These are phyloP conservation scores for Brachionichthys hirsutus DNA, from an alignment of 2,113 vertebrate genomes.

Conservation along the genomic window DNA sequence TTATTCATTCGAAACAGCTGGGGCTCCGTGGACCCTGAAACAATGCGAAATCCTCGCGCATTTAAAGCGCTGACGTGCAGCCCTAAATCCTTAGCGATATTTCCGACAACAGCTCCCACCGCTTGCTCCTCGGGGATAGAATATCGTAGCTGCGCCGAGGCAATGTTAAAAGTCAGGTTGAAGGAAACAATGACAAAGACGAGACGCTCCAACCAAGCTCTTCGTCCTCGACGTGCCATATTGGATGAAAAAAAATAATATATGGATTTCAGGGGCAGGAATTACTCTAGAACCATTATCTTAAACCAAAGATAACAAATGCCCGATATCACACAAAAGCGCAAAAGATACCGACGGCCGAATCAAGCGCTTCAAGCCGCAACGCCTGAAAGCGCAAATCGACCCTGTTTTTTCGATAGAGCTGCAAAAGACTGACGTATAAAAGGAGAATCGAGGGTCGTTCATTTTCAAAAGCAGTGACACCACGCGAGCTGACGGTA, in stretches of 20 bases:
- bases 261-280: not conserved
- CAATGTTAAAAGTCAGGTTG: conserved; percentile 13
- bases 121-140: conserved; percentile 56
- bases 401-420: conserved; percentile 3
- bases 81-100: too few species aligned
- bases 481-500: conserved; percentile 39
- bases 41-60: conserved; percentile 57
- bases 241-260: not conserved
- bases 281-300: not conserved
- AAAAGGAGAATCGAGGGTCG: not conserved
- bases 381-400: not conserved
- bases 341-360: not conserved
- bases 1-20: conserved; percentile 46
- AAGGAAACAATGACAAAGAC: conserved; percentile 40
- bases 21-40: conserved; percentile 51
- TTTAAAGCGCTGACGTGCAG: conserved; percentile 47
- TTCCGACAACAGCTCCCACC: conserved; percentile 54
- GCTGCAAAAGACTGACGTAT: conserved; percentile 6
- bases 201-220: conserved; percentile 7
- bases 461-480: conserved; percentile 45
- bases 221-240: conserved; percentile 32
- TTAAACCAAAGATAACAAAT: not conserved
- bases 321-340: not conserved
- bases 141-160: conserved; percentile 62
- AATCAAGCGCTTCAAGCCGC: not conserved